Percentiles rank a stretch among this genome's conserved stretches.
phyloP scores from a whole-genome alignment of 2,797 vertebrate genomes.

The Paguma larvata region DNA sequence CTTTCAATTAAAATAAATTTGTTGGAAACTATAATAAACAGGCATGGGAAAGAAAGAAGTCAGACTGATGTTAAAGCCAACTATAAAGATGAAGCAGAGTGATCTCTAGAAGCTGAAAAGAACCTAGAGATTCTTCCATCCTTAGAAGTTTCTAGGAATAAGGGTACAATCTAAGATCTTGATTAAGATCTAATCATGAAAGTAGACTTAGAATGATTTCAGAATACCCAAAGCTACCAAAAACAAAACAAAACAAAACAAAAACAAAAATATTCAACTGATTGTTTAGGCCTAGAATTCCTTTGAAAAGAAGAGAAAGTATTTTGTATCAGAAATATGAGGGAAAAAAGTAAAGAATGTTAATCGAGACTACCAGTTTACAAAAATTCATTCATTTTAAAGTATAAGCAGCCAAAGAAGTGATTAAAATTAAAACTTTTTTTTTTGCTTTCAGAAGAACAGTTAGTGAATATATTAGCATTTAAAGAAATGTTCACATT shows the following conservation, averaged over 20 bases:
- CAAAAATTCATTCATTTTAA: conserved; percentile 6
- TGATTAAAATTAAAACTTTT: neutral
- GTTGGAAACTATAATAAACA: neutral
- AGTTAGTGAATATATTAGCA: neutral
- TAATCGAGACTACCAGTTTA: conserved; percentile 23
- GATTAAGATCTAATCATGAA: neutral
- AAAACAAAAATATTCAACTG: neutral
- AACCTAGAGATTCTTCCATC: neutral
- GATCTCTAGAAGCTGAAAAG: neutral
- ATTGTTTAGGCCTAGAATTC: neutral
- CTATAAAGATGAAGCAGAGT: conserved; percentile 17
- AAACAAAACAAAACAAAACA: neutral
- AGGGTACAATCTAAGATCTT: neutral
- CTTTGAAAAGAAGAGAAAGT: neutral
- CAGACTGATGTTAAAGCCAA: conserved; percentile 29
- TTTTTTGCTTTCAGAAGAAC: conserved; percentile 2
- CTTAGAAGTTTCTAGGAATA: neutral
- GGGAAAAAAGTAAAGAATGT: neutral
- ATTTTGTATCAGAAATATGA: conserved; percentile 33
- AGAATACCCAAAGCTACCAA: neutral
- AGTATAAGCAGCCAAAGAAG: conserved; percentile 38
- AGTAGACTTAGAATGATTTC: neutral
- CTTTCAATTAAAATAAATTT: conserved; percentile 6
- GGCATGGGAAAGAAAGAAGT: neutral
- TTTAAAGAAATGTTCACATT: conserved; percentile 23